Conservation (phyloP, 2,113 vertebrate genomes). For the Saguinus imperator region DNA sequence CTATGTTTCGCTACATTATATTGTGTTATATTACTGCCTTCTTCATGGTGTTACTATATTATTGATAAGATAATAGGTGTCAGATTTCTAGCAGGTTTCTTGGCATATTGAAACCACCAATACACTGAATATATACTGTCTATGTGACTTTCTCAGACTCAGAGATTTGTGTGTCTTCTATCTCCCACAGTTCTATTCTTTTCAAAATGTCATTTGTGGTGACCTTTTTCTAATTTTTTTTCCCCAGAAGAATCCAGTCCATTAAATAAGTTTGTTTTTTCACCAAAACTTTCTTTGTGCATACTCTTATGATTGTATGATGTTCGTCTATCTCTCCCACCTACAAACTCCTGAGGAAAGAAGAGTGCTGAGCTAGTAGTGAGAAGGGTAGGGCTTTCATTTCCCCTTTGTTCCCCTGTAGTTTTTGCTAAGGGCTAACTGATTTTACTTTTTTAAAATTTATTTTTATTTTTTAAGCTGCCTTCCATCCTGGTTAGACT, state of each 20-base stretch:
- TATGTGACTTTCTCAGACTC: background rate
- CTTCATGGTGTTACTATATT: background rate
- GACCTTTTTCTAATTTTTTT: background rate
- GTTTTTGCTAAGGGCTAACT: background rate
- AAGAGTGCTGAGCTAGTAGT: background rate
- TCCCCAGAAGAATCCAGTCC: background rate
- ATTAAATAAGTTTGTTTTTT: background rate
- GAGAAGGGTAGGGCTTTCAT: background rate
- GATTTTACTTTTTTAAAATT: background rate
- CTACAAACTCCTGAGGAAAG: background rate
- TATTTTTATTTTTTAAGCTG: background rate
- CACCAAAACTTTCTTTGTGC: background rate
- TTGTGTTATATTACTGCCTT: background rate
- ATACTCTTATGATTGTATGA: background rate
- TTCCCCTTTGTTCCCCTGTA: background rate
- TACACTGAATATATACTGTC: background rate
- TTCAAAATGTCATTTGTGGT: background rate
- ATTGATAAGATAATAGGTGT: background rate
- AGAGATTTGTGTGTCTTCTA: background rate
- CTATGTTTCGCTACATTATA: background rate
- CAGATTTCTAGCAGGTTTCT: slow-evolving; percentile 34
- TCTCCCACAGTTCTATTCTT: background rate
- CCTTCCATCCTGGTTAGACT: background rate
- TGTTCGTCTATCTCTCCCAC: background rate
- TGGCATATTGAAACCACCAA: background rate